phyloP scores from a whole-genome alignment of 2,113 vertebrate genomes.

The Blennius ocellaris region DNA sequence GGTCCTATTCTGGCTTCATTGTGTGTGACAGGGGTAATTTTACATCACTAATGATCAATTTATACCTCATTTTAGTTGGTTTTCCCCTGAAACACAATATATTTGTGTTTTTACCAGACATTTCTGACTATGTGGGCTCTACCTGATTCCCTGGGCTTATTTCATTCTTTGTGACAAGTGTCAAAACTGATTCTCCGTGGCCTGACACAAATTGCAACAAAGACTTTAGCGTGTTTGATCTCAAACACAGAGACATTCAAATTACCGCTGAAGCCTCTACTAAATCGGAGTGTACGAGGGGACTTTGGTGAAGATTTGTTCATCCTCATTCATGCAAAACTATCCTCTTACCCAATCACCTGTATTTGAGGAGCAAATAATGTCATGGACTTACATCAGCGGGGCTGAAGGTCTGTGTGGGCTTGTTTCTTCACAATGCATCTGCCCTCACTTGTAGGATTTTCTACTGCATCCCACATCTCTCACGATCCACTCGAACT shows the following conservation, averaged over 20 bases:
- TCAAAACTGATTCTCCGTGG: background rate
- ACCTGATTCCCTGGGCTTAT: background rate
- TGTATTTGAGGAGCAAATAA: constrained; percentile 4
- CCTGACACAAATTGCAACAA: background rate
- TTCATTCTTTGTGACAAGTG: background rate
- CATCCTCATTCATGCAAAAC: background rate
- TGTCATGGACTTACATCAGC: constrained; percentile 1
- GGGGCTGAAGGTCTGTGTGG: constrained; percentile 3
- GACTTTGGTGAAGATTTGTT: background rate
- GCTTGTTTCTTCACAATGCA: background rate
- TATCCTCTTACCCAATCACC: constrained; percentile 6
- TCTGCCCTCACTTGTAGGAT: background rate
- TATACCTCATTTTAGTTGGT: too few relatives aligned
- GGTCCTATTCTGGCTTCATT: too few relatives aligned
- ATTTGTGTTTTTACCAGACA: too few relatives aligned
- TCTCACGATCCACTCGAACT: background rate
- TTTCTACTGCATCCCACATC: background rate
- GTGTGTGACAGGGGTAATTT: too few relatives aligned
- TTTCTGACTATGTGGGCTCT: too few relatives aligned
- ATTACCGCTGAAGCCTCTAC: background rate
- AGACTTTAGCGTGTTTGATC: background rate
- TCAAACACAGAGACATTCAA: background rate
- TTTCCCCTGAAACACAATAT: too few relatives aligned
- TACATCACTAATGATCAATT: too few relatives aligned
- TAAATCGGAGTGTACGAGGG: background rate